Percentiles rank a stretch among this genome's conserved stretches.
phyloP scores from a whole-genome alignment of 2,113 vertebrate genomes.

The Hiodon alosoides region DNA sequence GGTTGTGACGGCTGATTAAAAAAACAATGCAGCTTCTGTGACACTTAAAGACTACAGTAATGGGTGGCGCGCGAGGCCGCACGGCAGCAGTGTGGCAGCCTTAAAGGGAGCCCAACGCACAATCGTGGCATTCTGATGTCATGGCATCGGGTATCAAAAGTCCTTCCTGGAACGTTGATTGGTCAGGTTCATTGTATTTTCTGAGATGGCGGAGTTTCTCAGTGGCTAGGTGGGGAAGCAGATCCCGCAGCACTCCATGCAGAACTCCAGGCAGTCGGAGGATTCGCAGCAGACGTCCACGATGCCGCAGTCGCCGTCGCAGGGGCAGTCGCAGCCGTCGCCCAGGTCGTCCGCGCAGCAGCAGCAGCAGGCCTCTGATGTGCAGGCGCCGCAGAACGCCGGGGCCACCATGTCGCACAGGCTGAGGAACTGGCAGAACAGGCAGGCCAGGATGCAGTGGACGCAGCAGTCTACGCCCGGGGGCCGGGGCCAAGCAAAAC shows the following conservation, averaged over 20 bases:
- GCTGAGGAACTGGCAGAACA: slow-evolving; percentile 91
- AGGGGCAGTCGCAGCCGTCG: slow-evolving; percentile 66
- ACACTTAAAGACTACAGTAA: neutral
- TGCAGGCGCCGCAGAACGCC: slow-evolving; percentile 83
- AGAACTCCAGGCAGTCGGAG: slow-evolving; percentile 96
- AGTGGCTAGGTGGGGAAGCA: slow-evolving; percentile 85
- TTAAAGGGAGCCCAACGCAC: too few species aligned
- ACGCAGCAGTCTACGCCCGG: slow-evolving; percentile 68
- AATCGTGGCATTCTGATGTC: too few species aligned
- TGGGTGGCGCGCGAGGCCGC: neutral
- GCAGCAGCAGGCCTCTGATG: slow-evolving; percentile 86
- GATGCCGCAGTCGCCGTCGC: slow-evolving; percentile 88
- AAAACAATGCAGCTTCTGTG: too few species aligned
- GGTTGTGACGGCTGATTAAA: too few species aligned
- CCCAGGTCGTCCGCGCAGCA: slow-evolving; percentile 81
- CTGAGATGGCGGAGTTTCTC: slow-evolving; percentile 10
- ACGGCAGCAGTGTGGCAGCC: neutral
- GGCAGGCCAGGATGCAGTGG: slow-evolving; percentile 85
- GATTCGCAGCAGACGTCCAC: slow-evolving; percentile 97
- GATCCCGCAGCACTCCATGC: slow-evolving; percentile 98
- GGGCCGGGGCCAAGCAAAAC: slow-evolving; percentile 71
- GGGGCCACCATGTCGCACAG: slow-evolving; percentile 88
- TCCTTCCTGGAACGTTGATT: too few species aligned
- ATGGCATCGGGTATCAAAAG: too few species aligned
- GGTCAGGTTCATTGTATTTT: too few species aligned